Percentiles rank a stretch among this genome's conserved stretches.
These are phyloP conservation scores for Branchellion lobata DNA, from an alignment of 2,888 invertebrate species.

Conservation along the genomic window DNA sequence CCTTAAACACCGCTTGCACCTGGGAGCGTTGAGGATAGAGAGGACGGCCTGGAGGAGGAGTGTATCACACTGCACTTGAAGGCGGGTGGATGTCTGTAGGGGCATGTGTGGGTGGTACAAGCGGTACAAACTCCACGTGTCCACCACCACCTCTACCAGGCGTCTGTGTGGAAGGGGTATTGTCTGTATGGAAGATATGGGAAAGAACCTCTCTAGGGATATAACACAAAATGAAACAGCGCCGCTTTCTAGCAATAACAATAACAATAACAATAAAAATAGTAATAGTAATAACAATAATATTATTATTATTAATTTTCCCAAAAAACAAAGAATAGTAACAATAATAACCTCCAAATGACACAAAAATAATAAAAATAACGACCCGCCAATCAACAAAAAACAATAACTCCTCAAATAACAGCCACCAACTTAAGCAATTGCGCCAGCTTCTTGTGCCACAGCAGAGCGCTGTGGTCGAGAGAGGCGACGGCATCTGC, in stretches of 20 bases:
- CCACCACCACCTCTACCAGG: conserved; percentile 73
- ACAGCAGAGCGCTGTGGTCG: conserved; percentile 68
- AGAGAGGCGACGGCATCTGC: conserved; percentile 72
- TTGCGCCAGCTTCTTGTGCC: conserved; percentile 66
- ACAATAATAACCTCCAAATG: too few relatives aligned
- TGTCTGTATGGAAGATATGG: neutral
- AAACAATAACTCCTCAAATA: too few relatives aligned
- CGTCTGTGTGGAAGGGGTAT: conserved; percentile 64
- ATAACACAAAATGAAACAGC: neutral
- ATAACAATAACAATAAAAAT: too few relatives aligned
- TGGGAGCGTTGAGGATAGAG: conserved; percentile 72
- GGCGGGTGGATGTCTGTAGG: conserved; percentile 65
- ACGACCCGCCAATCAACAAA: too few relatives aligned
- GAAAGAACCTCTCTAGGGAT: neutral
- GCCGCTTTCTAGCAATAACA: too few relatives aligned
- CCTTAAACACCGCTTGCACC: too few relatives aligned
- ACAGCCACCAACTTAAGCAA: conserved; percentile 53
- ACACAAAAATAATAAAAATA: too few relatives aligned
- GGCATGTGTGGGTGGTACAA: conserved; percentile 50
- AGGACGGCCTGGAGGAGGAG: conserved; percentile 72
- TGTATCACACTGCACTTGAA: conserved; percentile 74
- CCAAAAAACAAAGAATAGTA: too few relatives aligned
- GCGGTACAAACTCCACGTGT: conserved; percentile 70
- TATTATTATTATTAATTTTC: too few relatives aligned
- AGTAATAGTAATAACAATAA: too few relatives aligned